phyloP scores from a whole-genome alignment of 2,113 vertebrate genomes.

The Galbula dea region DNA sequence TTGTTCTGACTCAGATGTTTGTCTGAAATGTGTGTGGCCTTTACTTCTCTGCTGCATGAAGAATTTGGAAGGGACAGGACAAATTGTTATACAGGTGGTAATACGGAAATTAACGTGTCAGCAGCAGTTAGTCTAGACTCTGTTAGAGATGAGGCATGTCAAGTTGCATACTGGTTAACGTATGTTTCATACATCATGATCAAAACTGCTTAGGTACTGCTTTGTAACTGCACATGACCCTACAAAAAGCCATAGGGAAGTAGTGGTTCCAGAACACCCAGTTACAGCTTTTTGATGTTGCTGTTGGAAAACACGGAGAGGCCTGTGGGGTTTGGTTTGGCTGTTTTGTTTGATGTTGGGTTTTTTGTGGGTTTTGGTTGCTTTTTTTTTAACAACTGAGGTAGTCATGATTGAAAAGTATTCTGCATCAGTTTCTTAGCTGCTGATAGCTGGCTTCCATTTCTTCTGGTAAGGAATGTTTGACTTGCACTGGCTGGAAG shows the following conservation, averaged over 20 bases:
- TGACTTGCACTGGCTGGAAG: background rate
- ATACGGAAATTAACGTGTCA: background rate
- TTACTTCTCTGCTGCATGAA: background rate
- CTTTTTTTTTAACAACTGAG: background rate
- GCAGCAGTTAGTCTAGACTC: background rate
- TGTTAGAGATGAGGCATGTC: no score
- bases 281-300: background rate
- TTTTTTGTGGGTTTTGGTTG: no score
- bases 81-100: rapidly evolving
- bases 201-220: background rate
- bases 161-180: background rate
- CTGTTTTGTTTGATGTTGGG: background rate
- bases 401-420: background rate
- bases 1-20: background rate
- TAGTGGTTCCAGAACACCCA: background rate
- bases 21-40: background rate
- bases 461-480: background rate
- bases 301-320: background rate
- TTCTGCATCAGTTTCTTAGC: background rate
- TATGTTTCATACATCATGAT: rapidly evolving
- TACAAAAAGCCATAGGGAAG: background rate
- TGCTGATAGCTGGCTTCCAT: background rate
- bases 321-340: background rate
- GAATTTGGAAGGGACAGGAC: background rate
- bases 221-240: rapidly evolving